Conservation (phyloP, 2,797 vertebrate species). For the Gobio occitaniae region DNA sequence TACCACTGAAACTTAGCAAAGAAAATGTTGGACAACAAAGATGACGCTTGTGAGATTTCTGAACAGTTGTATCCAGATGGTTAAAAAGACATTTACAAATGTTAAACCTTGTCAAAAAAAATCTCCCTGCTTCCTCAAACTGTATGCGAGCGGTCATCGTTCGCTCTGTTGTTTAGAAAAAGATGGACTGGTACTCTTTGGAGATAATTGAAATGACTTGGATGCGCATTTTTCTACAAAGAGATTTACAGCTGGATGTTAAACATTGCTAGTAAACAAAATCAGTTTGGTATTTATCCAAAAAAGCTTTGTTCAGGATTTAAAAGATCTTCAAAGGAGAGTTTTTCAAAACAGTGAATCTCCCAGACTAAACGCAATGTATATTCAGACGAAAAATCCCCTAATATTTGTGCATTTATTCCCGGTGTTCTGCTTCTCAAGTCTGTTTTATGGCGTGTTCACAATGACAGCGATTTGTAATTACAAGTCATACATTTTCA, state of each 20-base stretch:
- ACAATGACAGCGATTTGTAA: neutral
- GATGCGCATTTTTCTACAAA: neutral
- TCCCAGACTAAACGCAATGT: neutral
- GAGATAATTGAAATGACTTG: conserved; percentile 7
- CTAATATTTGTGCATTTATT: neutral
- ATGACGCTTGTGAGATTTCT: conserved; percentile 22
- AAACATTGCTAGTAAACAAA: conserved; percentile 7
- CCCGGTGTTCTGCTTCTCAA: neutral
- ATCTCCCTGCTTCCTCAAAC: neutral
- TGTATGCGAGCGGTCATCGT: neutral
- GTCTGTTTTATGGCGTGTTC: neutral
- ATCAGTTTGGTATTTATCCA: conserved; percentile 9
- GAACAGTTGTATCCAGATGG: neutral
- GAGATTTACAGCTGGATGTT: conserved; percentile 1
- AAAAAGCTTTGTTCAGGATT: conserved; percentile 1
- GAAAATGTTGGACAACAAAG: conserved; percentile 17
- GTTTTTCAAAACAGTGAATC: neutral
- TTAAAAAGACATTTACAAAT: neutral
- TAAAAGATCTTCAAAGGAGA: neutral
- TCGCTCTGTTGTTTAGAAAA: neutral
- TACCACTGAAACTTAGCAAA: neutral
- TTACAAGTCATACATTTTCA: neutral
- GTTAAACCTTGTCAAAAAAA: neutral
- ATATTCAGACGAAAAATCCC: neutral
- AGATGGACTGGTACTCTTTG: too few relatives aligned